These are phyloP conservation scores for Hypocryptadius cinnamomeus DNA, from an alignment of 2,113 vertebrate species.

Conservation along the genomic window DNA sequence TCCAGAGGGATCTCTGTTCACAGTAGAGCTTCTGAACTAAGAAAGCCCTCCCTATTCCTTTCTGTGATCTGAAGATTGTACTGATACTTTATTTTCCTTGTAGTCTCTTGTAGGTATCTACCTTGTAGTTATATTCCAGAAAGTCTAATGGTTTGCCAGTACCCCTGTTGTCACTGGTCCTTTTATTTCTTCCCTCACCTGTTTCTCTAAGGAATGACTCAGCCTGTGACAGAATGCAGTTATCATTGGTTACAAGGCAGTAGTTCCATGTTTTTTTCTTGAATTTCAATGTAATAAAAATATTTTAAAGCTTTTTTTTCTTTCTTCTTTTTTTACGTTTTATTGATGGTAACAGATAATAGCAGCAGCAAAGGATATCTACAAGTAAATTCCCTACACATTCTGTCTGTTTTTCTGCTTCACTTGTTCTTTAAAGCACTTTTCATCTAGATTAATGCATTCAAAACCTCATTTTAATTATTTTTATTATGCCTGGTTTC, in stretches of 20 bases:
- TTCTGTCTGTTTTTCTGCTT: slow-evolving; percentile 35
- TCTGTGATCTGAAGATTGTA: background rate
- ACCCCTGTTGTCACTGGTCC: background rate
- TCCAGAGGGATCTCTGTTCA: background rate
- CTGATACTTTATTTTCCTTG: background rate
- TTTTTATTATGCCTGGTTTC: slow-evolving; percentile 64
- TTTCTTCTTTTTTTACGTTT: background rate
- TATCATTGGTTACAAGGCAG: background rate
- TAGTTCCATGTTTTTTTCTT: background rate
- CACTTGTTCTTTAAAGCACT: slow-evolving; percentile 44
- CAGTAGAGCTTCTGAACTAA: background rate
- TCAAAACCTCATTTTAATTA: slow-evolving; percentile 63
- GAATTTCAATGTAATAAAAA: background rate
- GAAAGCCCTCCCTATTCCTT: background rate
- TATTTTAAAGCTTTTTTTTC: background rate
- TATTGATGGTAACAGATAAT: background rate
- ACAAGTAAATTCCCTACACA: background rate
- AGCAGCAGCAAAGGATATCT: background rate
- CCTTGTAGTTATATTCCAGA: background rate
- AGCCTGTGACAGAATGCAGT: background rate
- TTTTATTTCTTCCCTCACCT: background rate
- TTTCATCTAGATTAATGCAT: slow-evolving; percentile 51
- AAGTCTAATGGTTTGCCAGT: background rate
- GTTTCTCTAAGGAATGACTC: background rate
- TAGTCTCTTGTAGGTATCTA: background rate